These are phyloP conservation scores for Eonycteris spelaea DNA, from an alignment of 2,113 vertebrate genomes.

Conservation along the genomic window DNA sequence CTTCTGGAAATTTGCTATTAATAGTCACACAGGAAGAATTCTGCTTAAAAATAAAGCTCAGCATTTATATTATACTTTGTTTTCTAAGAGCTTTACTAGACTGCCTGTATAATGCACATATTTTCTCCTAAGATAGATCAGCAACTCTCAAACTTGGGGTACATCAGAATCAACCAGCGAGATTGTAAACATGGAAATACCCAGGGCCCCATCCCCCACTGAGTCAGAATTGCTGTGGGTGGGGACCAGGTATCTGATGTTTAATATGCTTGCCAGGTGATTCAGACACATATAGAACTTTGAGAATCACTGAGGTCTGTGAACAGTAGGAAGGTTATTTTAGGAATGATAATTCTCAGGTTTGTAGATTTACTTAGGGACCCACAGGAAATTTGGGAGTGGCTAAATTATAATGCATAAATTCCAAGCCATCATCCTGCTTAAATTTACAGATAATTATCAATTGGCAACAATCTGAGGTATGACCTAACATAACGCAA, in stretches of 20 bases:
- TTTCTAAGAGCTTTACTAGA: slow-evolving; percentile 40
- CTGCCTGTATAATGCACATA: background rate
- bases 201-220: background rate
- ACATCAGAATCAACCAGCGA: background rate
- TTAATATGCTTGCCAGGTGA: background rate
- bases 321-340: background rate
- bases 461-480: background rate
- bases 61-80: background rate
- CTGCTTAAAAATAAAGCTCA: slow-evolving; percentile 30
- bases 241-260: background rate
- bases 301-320: background rate
- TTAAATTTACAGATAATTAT: slow-evolving; percentile 4
- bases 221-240: background rate
- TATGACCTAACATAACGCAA: background rate
- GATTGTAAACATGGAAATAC: background rate
- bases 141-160: background rate
- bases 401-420: background rate
- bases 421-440: background rate
- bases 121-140: background rate
- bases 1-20: slow-evolving; percentile 21
- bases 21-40: background rate
- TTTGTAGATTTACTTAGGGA: background rate
- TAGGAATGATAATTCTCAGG: slow-evolving; percentile 10
- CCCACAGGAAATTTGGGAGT: slow-evolving; percentile 12
- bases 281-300: background rate